Evolutionary conservation across 2,888 invertebrate genomes (phyloP), one percentile per base, ranked within the genome.

Genomic region (Acanthosepion pharaonis): DNA sequence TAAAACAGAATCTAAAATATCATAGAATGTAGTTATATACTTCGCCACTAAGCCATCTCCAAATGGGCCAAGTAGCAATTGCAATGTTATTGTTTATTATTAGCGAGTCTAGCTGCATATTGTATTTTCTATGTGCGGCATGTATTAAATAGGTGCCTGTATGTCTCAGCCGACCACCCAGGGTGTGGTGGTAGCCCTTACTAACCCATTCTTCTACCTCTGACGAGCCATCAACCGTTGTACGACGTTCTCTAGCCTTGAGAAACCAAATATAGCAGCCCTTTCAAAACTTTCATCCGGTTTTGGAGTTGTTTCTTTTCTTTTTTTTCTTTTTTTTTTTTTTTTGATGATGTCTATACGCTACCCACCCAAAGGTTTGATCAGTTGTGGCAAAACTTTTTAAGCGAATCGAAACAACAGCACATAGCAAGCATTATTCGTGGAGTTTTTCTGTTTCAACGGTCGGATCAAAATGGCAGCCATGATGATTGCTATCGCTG

Each of bases 141-240:
- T 78, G n/a, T 78, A 33, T 78, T 78, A 78, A 78, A 78, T 78
- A n/a, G n/a, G 78, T n/a, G 78, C 78, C 78, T 78, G n/a, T 78
- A 78, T 33, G 78, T 78, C 78, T 78, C n/a, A 78, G 33, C 11
- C n/a, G 78, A 78, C 78, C 78, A 78, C 78, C 78, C 78, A 78
- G 78, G n/a, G 78, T 78, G 78, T 33, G 78, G 78, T 33, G 18
- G 15, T 15, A 78, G n/a, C 78, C n/a, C 78, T 78, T 78, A 78
- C 78, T n/a, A 15, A 33, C n/a, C 78, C 11, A 33, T 15, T 78
- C n/a, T 78, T n/a, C 78, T 33, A 11, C n/a, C 23, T 28, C 18
- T 78, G n/a, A n/a, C n/a, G n/a, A 78, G n/a, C 28, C 78, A 78
- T 78, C 78, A 2, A n/a, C 28, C 18, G 78, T 78, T 78, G n/a